Evolutionary conservation across 2,888 invertebrate species (phyloP), one percentile per base, ranked within the genome.

Genomic region (Malthinus flaveolus): DNA sequence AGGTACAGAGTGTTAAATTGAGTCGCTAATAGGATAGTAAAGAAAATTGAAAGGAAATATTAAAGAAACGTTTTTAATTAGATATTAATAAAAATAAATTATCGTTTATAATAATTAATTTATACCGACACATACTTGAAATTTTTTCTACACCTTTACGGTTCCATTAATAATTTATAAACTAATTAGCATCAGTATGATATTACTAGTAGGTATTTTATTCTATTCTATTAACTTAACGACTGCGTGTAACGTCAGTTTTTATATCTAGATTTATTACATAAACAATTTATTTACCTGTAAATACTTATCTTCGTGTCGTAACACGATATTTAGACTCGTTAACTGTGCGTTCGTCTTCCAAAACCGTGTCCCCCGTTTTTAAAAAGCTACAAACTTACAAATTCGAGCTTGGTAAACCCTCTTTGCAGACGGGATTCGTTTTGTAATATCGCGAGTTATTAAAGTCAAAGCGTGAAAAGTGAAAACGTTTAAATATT

Each of bases 301-400:
- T 42, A 42, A 42, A 42, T 47, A 47, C 33, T 47, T 36, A 35
- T 44, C 50, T 44, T 35, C 50, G 44, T 44, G 35, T 15, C 50
- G 57, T 57, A 57, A 57, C 39, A 44, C 42, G 57, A 57, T 57
- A 57, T 52, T 57, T 55, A 47, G 44, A 52, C 47, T 57, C 57
- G 52, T 57, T 57, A 57, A 57, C 57, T 42, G 47, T 15, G 32
- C 52, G 52, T 44, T 57, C 57, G 52, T 52, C 57, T 51, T 57
- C 52, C 39, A 52, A 46, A 49, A 56, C 9, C 23, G 5, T 2
- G 23, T 23, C 9, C 7, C 39, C 15, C 15, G n/a, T 42, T 23
- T 15, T 42, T 23, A n/a, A 42, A 42, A 12, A n/a, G n/a, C 12
- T n/a, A 42, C 13, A 42, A 15, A 42, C 15, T 4, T 42, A 11